phyloP scores from a whole-genome alignment of 2,797 vertebrate genomes.

The Cossypha niveicapilla region DNA sequence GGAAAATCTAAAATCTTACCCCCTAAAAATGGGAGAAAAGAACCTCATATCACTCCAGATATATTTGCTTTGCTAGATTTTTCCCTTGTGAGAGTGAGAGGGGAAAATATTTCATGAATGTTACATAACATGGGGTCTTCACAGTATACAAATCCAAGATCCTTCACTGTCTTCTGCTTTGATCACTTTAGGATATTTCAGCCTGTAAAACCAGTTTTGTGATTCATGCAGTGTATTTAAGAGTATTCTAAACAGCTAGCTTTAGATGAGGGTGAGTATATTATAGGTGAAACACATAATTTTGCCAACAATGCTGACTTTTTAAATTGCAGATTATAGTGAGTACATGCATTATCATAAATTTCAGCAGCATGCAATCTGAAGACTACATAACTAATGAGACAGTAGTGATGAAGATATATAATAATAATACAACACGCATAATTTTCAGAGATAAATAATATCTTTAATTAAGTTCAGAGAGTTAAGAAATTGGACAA shows the following conservation, averaged over 20 bases:
- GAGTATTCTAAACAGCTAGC: not conserved
- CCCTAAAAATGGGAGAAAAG: fast-evolving
- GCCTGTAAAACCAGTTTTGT: not conserved
- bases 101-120: not conserved
- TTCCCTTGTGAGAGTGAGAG: not conserved
- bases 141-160: not conserved
- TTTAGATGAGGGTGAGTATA: not conserved
- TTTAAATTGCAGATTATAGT: not conserved
- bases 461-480: not conserved
- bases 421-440: not conserved
- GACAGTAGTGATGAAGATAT: not conserved
- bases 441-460: not conserved
- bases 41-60: not conserved
- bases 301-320: not conserved
- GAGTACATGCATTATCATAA: not conserved
- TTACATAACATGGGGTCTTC: not conserved
- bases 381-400: not conserved
- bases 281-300: not conserved
- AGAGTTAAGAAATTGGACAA: not conserved
- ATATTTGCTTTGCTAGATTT: not conserved
- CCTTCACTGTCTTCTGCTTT: not conserved
- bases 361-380: not conserved
- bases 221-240: not conserved
- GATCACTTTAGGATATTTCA: not conserved
- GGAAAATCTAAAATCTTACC: fast-evolving